Conservation (phyloP, 2,113 vertebrate genomes). For the Dicaeum eximium region DNA sequence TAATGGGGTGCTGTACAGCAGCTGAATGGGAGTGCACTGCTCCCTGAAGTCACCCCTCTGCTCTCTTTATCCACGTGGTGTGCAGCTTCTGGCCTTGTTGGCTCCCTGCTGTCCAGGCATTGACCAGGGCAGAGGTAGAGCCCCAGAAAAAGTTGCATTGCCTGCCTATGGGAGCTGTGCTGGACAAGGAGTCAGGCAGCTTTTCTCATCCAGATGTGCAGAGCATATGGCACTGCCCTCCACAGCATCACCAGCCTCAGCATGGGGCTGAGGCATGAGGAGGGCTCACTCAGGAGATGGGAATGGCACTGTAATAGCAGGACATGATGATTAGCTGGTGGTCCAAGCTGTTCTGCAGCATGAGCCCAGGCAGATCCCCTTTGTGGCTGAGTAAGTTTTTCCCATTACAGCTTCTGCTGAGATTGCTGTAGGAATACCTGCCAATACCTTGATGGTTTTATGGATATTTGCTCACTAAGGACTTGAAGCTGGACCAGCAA, state of each 20-base stretch:
- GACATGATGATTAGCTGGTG: rapidly evolving
- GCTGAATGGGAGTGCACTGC: neutral
- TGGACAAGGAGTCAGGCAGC: neutral
- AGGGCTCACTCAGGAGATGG: neutral
- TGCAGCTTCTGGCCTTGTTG: neutral
- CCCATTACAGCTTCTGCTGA: neutral
- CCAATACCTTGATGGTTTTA: neutral
- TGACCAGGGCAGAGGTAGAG: neutral
- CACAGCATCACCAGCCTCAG: neutral
- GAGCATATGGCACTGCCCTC: neutral
- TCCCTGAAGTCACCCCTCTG: neutral
- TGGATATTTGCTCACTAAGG: neutral
- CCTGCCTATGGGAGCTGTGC: neutral
- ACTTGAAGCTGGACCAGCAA: neutral
- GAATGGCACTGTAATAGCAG: neutral
- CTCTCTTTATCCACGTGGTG: neutral
- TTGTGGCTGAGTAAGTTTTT: neutral
- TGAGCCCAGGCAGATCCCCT: neutral
- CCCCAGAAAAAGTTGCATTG: neutral
- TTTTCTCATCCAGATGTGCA: neutral
- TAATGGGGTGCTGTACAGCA: constrained; percentile 45
- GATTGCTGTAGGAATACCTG: neutral
- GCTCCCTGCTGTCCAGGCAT: neutral
- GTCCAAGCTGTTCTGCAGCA: neutral
- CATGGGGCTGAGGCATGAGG: rapidly evolving